Base-by-base conservation (phyloP, 2,888 invertebrate species). In the Blastobasis adustella region DNA sequence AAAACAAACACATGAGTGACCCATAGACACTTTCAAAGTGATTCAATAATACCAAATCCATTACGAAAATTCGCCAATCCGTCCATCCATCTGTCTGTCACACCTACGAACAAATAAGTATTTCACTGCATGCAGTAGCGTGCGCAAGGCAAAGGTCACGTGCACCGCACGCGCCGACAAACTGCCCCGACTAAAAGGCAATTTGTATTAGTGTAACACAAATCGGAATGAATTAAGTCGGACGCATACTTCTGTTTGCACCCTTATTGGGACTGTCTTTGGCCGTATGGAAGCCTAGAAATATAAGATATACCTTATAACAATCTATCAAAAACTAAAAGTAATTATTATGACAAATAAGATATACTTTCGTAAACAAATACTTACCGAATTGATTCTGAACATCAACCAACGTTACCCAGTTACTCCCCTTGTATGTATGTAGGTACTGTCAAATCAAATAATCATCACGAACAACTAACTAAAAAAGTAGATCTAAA, bases 381-480 rank as follows among this genome's bases (percentile, higher is more conserved):
- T 23, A 23, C 23, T 23, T 23, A 3, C 23, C 23, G 1, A 23
- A 23, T 23, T 23, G 23, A 23, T n/a, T n/a, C n/a, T n/a, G 23
- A 23, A 23, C 23, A 23, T 23, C 23, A 1, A 23, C 23, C 23
- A 23, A 23, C 23, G 23, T 23, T 23, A 23, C 23, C 23, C 3
- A 23, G 23, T 23, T 23, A 23, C 2, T 23, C 23, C 23, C 23
- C 23, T 23, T 23, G 23, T 23, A 23, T 23, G 23, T 23, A 23
- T 23, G 23, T 23, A 23, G 23, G 23, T 23, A 23, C 23, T 23
- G 23, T 23, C 23, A 23, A 23, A 66, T 70, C 62, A 74, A 70
- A 76, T 79, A 71, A 75, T 67, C 68, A 75, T 82, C 82, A 85
- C 83, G 79, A 82, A 76, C 82, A 76, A 77, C 76, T 73, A 69